Evolutionary conservation across 1,140 invertebrate genomes (phyloP), one percentile per base, ranked within the genome.

Genomic region (Apis laboriosa): DNA sequence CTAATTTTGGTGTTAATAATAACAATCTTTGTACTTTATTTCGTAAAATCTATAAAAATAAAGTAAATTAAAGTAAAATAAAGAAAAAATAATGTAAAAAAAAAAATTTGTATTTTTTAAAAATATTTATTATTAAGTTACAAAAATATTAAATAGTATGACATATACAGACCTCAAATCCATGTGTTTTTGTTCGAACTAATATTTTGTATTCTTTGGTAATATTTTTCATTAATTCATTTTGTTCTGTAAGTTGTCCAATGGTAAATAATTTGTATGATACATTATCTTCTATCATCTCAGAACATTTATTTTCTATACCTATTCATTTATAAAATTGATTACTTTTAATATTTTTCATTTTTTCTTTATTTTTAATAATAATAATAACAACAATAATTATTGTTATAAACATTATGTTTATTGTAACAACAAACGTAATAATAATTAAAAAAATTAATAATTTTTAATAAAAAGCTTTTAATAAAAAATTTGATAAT

Each of bases 231-330:
- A 92, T 88, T 19, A 93, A 77, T 81, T 91, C 87, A 77, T 89
- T 92, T 64, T 92, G 53, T 13, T 89, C 43, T 21, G 84, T 2
- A 53, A 76, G 75, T 60, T 87, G 74, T 49, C 92, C 92, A 72
- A 95, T 88, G 68, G 88, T 92, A 90, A 94, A 95, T 11, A 95
- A 76, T 15, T 90, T 91, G 82, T 95, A 95, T 15, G 90, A 91
- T 28, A 91, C 91, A 86, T 93, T 93, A 66, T 61, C 24, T 63
- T 60, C 8, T 9, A 9, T 24, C 8, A 7, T 4, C 53, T 58
- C 13, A 49, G 56, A 61, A 60, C 9, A 43, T n/a, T 61, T 19
- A 43, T 43, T 55, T 68, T 28, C 8, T 15, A 7, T 21, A 64
- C 11, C 64, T 80, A 34, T 34, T 56, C 67, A 66, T 67, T 72